Evolutionary conservation across 1,140 invertebrate species (phyloP).

Genomic region (Brachystomella parvula): DNA sequence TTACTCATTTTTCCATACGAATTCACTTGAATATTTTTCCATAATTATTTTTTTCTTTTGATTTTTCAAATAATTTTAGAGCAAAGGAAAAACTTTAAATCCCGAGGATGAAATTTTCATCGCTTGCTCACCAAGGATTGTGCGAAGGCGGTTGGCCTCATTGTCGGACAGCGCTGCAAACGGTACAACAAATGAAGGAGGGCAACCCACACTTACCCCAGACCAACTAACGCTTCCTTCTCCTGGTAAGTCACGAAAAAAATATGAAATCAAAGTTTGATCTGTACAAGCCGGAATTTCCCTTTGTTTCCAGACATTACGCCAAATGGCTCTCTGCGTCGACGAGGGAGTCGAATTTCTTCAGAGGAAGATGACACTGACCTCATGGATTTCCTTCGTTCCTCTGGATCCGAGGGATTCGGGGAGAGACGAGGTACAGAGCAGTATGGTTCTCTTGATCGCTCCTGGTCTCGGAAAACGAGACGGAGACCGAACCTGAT

Average conservation of each 20-base stretch:
- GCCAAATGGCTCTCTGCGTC: conserved; percentile 73
- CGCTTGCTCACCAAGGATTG: conserved; percentile 58
- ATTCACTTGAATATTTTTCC: background rate
- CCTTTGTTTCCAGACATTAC: conserved; percentile 63
- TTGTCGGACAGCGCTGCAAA: conserved; percentile 48
- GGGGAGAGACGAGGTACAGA: conserved; percentile 54
- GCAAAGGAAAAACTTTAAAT: conserved; percentile 15
- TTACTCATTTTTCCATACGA: too few species aligned
- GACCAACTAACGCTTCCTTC: conserved; percentile 34
- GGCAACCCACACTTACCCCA: background rate
- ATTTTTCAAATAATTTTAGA: background rate
- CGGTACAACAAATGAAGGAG: conserved; percentile 20
- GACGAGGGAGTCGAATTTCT: conserved; percentile 67
- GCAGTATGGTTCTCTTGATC: conserved; percentile 53
- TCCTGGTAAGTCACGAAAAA: too few species aligned
- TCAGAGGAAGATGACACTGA: conserved; percentile 75
- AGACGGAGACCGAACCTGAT: conserved; percentile 61
- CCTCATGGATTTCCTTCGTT: conserved; percentile 74
- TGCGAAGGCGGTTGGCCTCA: conserved; percentile 58
- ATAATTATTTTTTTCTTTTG: background rate
- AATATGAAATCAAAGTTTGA: too few species aligned
- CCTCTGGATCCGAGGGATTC: conserved; percentile 61
- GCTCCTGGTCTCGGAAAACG: conserved; percentile 77
- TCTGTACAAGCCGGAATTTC: too few species aligned
- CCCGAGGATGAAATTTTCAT: conserved; percentile 53